Conservation (phyloP, 1,140 invertebrate genomes). For the Thrips palmi region DNA sequence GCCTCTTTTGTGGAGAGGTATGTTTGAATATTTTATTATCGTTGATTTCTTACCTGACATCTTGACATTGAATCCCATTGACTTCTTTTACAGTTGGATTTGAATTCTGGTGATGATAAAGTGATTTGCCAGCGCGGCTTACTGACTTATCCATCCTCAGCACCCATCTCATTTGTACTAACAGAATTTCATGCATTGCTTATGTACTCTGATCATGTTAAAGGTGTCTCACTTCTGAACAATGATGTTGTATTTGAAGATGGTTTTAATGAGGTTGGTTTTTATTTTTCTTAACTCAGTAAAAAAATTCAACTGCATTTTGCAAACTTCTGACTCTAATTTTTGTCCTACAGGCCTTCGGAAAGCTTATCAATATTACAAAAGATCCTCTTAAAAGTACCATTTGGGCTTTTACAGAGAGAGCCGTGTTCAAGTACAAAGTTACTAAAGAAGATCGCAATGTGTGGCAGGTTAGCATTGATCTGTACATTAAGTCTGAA, state of each 20-base stretch:
- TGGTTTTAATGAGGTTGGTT: conserved; percentile 43
- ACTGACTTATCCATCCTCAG: no score
- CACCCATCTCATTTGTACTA: conserved; percentile 59
- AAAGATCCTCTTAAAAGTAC: conserved; percentile 61
- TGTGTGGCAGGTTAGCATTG: conserved; percentile 46
- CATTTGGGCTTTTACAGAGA: conserved; percentile 74
- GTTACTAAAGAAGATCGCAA: conserved; percentile 70
- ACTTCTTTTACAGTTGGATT: no score
- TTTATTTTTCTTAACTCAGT: conserved; percentile 10
- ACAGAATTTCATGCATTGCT: conserved; percentile 83
- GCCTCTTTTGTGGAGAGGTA: conserved; percentile 50
- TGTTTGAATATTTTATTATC: conserved; percentile 8
- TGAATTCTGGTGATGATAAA: no score
- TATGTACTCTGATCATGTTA: conserved; percentile 64
- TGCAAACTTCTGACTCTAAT: conserved; percentile 9
- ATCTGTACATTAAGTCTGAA: conserved; percentile 18
- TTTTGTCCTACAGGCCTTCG: conserved; percentile 43
- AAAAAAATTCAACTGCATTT: conserved; percentile 10
- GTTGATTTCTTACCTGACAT: background rate
- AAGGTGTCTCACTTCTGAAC: conserved; percentile 70
- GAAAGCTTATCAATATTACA: conserved; percentile 59
- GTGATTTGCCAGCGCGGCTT: no score
- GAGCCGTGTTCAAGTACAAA: conserved; percentile 70
- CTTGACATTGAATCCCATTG: no score
- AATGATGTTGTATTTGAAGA: conserved; percentile 79